Evolutionary conservation across 2,797 vertebrate species (phyloP).

Genomic region (Pristis pectinata): DNA sequence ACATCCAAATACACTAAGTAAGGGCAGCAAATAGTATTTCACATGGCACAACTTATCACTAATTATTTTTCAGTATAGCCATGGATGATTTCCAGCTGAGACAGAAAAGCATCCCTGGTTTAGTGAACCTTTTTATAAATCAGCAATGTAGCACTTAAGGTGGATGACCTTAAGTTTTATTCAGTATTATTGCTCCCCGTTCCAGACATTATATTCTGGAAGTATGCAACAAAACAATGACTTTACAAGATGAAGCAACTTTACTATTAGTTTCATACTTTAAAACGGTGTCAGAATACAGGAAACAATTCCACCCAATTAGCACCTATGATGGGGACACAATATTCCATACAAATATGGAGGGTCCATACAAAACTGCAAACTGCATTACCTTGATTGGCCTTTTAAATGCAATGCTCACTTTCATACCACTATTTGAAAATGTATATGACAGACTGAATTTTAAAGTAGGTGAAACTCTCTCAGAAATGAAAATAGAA

Average conservation of each 20-base stretch:
- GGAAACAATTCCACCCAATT: no score
- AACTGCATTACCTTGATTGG: neutral
- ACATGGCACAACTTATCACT: neutral
- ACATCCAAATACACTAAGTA: conserved; percentile 3
- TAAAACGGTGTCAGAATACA: no score
- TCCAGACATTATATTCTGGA: neutral
- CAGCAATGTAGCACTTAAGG: neutral
- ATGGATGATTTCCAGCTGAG: neutral
- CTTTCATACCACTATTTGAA: neutral
- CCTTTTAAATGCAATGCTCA: neutral
- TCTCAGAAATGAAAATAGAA: neutral
- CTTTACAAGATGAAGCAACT: neutral
- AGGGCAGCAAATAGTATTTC: conserved; percentile 22
- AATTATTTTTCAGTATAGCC: conserved; percentile 5
- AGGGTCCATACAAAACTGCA: neutral
- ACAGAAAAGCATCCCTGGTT: neutral
- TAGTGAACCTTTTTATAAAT: neutral
- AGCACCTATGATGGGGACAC: no score
- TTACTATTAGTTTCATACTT: no score
- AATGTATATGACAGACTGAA: neutral
- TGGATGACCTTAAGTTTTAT: neutral
- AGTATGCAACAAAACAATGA: neutral
- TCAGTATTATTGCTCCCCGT: neutral
- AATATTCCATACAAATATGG: neutral
- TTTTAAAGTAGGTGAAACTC: no score